These are phyloP conservation scores for Pungitius pungitius DNA, from an alignment of 2,113 vertebrate genomes.

Conservation along the genomic window DNA sequence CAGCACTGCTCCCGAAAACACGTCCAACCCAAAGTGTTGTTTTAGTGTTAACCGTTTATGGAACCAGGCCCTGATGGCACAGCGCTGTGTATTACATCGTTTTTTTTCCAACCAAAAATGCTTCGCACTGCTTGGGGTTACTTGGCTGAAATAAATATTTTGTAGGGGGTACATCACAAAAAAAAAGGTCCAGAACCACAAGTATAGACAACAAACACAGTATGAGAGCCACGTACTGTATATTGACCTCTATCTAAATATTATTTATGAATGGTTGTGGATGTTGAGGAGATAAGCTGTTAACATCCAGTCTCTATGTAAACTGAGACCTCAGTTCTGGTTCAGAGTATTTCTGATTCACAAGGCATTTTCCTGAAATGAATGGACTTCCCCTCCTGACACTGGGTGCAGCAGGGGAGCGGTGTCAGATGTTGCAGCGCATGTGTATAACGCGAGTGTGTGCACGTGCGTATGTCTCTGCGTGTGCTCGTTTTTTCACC, in stretches of 20 bases:
- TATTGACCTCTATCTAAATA: slow-evolving; percentile 31
- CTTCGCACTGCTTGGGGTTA: too few relatives aligned
- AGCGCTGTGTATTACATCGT: too few relatives aligned
- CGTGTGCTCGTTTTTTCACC: slow-evolving; percentile 13
- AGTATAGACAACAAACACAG: too few relatives aligned
- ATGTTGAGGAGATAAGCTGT: slow-evolving; percentile 52
- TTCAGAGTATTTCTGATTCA: slow-evolving; percentile 59
- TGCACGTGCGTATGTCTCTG: slow-evolving; percentile 15
- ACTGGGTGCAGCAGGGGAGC: slow-evolving; percentile 63
- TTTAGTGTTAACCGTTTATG: too few relatives aligned
- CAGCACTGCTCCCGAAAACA: too few relatives aligned
- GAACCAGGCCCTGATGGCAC: too few relatives aligned
- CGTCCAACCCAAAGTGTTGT: too few relatives aligned
- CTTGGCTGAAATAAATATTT: too few relatives aligned
- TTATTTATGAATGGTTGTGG: slow-evolving; percentile 69
- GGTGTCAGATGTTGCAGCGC: slow-evolving; percentile 63
- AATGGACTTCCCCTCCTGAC: slow-evolving; percentile 68
- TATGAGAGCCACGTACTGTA: too few relatives aligned
- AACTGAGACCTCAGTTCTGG: slow-evolving; percentile 63
- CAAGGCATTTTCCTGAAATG: slow-evolving; percentile 63
- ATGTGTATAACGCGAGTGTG: slow-evolving; percentile 26
- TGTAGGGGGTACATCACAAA: too few relatives aligned
- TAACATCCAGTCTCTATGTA: slow-evolving; percentile 62
- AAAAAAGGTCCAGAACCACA: too few relatives aligned
- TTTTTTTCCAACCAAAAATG: too few relatives aligned